phyloP scores from a whole-genome alignment of 2,113 vertebrate genomes.

The Rhagologus leucostigma region DNA sequence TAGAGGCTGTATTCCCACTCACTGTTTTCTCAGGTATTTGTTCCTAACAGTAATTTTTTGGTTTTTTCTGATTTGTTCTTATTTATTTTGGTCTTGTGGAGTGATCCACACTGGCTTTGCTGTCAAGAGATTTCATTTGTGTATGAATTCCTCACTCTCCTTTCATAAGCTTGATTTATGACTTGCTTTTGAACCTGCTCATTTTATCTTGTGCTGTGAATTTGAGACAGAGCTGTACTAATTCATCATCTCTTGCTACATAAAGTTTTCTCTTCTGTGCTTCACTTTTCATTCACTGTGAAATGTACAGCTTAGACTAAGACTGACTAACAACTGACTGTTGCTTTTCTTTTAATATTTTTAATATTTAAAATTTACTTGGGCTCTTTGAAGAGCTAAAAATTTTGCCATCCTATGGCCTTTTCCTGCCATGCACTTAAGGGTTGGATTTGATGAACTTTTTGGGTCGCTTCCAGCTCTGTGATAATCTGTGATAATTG shows the following conservation, averaged over 20 bases:
- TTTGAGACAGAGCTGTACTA: background rate
- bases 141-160: background rate
- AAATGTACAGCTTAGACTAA: background rate
- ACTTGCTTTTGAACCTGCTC: background rate
- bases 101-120: background rate
- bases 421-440: background rate
- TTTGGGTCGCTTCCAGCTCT: background rate
- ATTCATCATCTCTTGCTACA: background rate
- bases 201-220: background rate
- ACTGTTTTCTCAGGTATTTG: background rate
- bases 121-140: background rate
- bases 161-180: background rate
- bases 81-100: background rate
- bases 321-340: background rate
- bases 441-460: background rate
- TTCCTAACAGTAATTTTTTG: background rate
- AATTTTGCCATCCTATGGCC: background rate
- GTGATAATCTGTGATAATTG: background rate
- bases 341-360: background rate
- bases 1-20: background rate
- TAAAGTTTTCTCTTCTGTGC: rapidly evolving
- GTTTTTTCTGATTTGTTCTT: background rate
- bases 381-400: background rate
- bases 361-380: background rate
- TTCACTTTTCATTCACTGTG: background rate